Evolutionary conservation across 1,140 invertebrate genomes (phyloP).

Genomic region (Bombus cullumanus): DNA sequence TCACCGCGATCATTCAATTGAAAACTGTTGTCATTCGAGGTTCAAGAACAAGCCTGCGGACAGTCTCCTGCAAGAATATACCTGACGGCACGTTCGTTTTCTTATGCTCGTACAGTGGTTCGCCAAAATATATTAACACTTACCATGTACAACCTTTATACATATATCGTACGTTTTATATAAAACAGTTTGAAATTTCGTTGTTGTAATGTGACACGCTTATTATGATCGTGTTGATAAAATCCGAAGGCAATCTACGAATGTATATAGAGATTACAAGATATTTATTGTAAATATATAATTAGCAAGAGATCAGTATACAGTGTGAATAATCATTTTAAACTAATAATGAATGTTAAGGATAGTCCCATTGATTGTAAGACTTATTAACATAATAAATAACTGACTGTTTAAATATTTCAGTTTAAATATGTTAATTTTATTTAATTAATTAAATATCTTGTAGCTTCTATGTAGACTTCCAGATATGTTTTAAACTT

Average conservation of each 20-base stretch:
- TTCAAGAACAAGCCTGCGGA: slow-evolving; percentile 12
- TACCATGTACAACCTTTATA: not conserved
- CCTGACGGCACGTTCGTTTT: not conserved
- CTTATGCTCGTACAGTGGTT: not conserved
- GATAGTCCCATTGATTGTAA: too few species aligned
- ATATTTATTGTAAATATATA: too few species aligned
- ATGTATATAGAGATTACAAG: too few species aligned
- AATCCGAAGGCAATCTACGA: not conserved
- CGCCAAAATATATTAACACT: too few species aligned
- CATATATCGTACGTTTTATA: not conserved
- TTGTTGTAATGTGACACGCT: not conserved
- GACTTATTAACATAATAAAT: not conserved
- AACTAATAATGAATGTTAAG: too few species aligned
- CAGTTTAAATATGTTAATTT: not conserved
- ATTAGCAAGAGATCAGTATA: too few species aligned
- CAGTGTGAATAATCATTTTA: too few species aligned
- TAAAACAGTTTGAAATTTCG: not conserved
- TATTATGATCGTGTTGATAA: not conserved
- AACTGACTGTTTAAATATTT: not conserved
- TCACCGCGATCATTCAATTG: slow-evolving; percentile 49
- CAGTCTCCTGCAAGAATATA: not conserved
- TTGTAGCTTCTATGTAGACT: not conserved
- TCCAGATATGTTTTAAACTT: not conserved
- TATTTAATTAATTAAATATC: too few species aligned
- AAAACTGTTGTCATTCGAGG: slow-evolving; percentile 21